Percentiles rank a stretch among this genome's conserved stretches.
Evolutionary conservation across 2,797 vertebrate species (phyloP).

Genomic region (Apogon talboti): DNA sequence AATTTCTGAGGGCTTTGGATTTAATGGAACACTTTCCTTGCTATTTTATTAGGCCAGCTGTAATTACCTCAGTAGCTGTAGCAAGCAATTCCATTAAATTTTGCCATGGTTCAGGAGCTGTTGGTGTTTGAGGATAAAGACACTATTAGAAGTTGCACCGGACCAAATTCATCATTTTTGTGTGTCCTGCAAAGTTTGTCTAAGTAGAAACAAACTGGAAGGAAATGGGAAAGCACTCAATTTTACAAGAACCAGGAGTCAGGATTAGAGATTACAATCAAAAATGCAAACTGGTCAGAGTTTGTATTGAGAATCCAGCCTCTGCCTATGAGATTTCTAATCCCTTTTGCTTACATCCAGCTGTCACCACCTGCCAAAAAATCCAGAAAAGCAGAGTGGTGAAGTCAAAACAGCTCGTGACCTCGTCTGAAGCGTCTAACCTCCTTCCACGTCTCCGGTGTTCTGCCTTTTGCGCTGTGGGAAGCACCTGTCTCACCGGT

Average conservation of each 20-base stretch:
- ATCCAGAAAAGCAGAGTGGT: slow-evolving; percentile 59
- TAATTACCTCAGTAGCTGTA: slow-evolving; percentile 65
- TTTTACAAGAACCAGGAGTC: slow-evolving; percentile 6
- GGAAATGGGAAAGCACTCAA: not conserved
- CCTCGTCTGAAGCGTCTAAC: slow-evolving; percentile 74
- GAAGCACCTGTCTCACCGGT: slow-evolving; percentile 78
- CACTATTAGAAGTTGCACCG: slow-evolving; percentile 43
- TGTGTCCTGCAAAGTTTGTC: slow-evolving; percentile 7
- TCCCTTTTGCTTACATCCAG: slow-evolving; percentile 63
- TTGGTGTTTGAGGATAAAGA: slow-evolving; percentile 45
- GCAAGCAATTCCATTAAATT: slow-evolving; percentile 60
- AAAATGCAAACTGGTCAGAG: slow-evolving; percentile 20
- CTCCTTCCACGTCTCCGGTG: slow-evolving; percentile 58
- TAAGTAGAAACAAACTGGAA: not conserved
- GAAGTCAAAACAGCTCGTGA: slow-evolving; percentile 82
- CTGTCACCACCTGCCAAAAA: slow-evolving; percentile 78
- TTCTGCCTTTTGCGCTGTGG: slow-evolving; percentile 56
- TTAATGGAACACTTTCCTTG: slow-evolving; percentile 62
- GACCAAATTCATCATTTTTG: slow-evolving; percentile 23
- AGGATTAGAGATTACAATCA: slow-evolving; percentile 26
- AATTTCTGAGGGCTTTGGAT: slow-evolving; percentile 67
- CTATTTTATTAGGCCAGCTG: slow-evolving; percentile 63
- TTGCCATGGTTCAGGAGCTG: slow-evolving; percentile 58
- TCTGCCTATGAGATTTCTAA: slow-evolving; percentile 38
- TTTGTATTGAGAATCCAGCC: slow-evolving; percentile 30